Base-by-base conservation (phyloP, 2,888 invertebrate genomes). In the Drosophila kuntzei region DNA sequence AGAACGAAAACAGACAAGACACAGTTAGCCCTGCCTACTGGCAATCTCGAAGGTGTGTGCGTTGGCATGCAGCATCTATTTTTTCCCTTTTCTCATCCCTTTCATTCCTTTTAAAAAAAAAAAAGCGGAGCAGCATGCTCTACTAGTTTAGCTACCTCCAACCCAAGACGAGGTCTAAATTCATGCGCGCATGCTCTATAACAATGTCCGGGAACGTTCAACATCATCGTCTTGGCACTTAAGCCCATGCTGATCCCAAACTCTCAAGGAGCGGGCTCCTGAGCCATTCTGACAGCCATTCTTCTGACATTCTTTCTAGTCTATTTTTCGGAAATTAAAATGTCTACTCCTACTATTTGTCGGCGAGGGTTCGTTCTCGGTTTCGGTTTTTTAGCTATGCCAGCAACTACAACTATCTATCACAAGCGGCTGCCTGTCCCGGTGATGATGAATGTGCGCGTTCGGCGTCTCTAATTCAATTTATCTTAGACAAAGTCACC, bases 301-400 rank as follows among this genome's bases (percentile, higher is more conserved):
- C 87, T 86, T 78, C 72, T 78, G 72, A 62, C 85, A 57, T 11
- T 27, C 46, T 44, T 43, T 50, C 50, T 50, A 55, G 57, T 70
- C 84, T 80, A 76, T 80, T 79, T 79, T 80, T 77, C 55, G 78
- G 69, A 85, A 85, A 85, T 85, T 87, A 84, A 87, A 86, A 76
- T 76, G 85, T 89, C 85, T 87, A 89, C 89, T 86, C 85, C 85
- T 89, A 89, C 85, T 80, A 84, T 87, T 70, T 74, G 78, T 71
- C 71, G 53, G 67, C 71, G 71, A 76, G 84, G 84, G 84, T 72
- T 69, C 71, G 27, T 25, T 58, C 50, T 49, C 39, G 32, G 41
- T 20, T 29, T 58, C 67, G 43, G 51, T 86, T 82, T 85, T 77
- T 89, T 70, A 61, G 41, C 46, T 41, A 32, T 46, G 41, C 54